Conservation (phyloP, 2,888 invertebrate genomes). For the Zelleria hepariella region DNA sequence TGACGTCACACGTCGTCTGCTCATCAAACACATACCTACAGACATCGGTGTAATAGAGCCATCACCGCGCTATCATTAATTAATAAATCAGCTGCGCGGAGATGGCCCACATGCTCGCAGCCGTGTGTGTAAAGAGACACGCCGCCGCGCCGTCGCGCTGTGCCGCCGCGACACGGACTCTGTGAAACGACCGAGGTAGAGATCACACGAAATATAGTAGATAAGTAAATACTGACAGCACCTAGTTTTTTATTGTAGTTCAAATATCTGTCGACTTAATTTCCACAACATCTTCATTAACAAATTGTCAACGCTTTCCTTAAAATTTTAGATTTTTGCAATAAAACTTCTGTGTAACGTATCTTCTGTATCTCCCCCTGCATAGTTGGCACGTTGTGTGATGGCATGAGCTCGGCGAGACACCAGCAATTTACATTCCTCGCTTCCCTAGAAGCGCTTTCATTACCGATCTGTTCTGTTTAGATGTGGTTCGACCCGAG, state of each 20-base stretch:
- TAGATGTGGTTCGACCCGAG: background rate
- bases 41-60: conserved; percentile 1
- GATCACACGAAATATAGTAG: too few species aligned
- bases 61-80: background rate
- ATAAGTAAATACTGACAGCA: too few species aligned
- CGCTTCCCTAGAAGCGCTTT: background rate
- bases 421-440: background rate
- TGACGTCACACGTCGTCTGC: background rate
- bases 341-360: too few species aligned
- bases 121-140: too few species aligned
- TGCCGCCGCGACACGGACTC: too few species aligned
- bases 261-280: too few species aligned
- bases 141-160: background rate
- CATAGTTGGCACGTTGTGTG: background rate
- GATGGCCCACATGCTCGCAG: background rate
- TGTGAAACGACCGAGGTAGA: too few species aligned
- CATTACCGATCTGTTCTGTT: background rate
- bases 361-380: background rate
- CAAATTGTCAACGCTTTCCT: too few species aligned
- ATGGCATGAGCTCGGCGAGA: background rate
- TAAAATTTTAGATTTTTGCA: too few species aligned
- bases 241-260: too few species aligned
- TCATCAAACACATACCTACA: too few species aligned
- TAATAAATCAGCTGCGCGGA: background rate
- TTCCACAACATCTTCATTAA: too few species aligned